Evolutionary conservation across 2,888 invertebrate species (phyloP), one percentile per base, ranked within the genome.

Genomic region (Sinhomidia bicolor): DNA sequence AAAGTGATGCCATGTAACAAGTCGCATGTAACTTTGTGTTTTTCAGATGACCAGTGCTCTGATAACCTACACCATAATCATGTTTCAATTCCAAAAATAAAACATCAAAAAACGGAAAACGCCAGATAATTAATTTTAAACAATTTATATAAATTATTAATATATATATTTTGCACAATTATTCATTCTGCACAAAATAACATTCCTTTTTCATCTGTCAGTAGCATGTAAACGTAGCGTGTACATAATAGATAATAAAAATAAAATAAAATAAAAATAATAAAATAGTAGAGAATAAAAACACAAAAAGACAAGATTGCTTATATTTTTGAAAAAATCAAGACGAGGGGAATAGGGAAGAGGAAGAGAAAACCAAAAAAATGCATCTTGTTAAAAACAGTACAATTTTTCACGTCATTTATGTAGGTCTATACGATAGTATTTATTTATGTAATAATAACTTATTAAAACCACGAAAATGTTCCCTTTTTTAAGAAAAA

Each of bases 391-490:
- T 23, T 74, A 85, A 71, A 44, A 71, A 32, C 71, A 71, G 71
- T 71, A 23, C 41, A 71, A n/a, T 12, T 71, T 71, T 68, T 36
- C 65, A 68, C 68, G 36, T 68, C 29, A 17, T 17, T 12, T 62
- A 12, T 1, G 29, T 62, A 5, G 10, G n/a, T 17, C 17, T 20
- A 17, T 10, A 10, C 60, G 23, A 20, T 23, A 23, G 44, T 9
- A 47, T 23, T 65, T 29, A 78, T 51, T 47, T 23, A 78, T 54
- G 20, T 47, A 51, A 4, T 17, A 80, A 80, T 86, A 86, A 86
- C 68, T 86, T 85, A 80, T 86, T 87, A 87, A 87, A 87, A 87
- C 87, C 87, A 47, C 57, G 51, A 10, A 32, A 76, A 9, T 74
- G 10, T 36, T 20, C 47, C 47, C 60, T 36, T n/a, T 26, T 51